A percentile compares a stretch with the other conserved stretches of the same genome.
Conservation (phyloP, 2,797 vertebrate genomes). For the Brachyalestes nurse region DNA sequence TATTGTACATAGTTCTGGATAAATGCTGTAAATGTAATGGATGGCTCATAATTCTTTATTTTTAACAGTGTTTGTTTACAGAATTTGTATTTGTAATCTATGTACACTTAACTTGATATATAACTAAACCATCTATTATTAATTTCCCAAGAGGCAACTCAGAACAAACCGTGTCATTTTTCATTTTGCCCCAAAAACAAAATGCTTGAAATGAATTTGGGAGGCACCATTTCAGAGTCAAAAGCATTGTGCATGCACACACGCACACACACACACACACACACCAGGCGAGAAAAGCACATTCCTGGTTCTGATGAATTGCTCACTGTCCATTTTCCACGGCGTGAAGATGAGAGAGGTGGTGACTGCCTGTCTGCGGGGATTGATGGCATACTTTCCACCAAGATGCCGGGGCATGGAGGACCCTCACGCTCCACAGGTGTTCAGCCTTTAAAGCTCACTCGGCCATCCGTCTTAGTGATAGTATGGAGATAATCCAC, state of each 20-base stretch:
- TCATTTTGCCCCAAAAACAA: too few relatives aligned
- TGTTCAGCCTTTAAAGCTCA: constrained; percentile 54
- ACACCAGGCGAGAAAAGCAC: constrained; percentile 58
- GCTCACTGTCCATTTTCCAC: constrained; percentile 66
- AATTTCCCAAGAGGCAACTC: too few relatives aligned
- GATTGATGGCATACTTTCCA: constrained; percentile 57
- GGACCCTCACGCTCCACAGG: constrained; percentile 63
- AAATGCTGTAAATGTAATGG: too few relatives aligned
- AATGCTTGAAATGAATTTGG: not conserved
- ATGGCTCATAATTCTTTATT: too few relatives aligned
- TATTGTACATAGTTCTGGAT: too few relatives aligned
- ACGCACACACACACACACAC: constrained; percentile 44
- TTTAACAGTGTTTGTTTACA: too few relatives aligned
- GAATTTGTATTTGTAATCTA: too few relatives aligned
- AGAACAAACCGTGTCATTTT: too few relatives aligned
- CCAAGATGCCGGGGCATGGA: constrained; percentile 39
- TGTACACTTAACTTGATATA: too few relatives aligned
- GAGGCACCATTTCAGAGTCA: not conserved
- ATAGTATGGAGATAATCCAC: not conserved
- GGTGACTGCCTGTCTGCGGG: constrained; percentile 57
- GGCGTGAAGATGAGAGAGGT: constrained; percentile 37
- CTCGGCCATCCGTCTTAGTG: constrained; percentile 5
- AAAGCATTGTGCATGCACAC: constrained; percentile 10
- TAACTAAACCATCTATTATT: too few relatives aligned
- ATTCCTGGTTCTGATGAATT: constrained; percentile 72